Percentiles rank a stretch among this genome's conserved stretches.
These are phyloP conservation scores for Ooceraea biroi DNA, from an alignment of 1,140 invertebrate genomes.

Conservation along the genomic window DNA sequence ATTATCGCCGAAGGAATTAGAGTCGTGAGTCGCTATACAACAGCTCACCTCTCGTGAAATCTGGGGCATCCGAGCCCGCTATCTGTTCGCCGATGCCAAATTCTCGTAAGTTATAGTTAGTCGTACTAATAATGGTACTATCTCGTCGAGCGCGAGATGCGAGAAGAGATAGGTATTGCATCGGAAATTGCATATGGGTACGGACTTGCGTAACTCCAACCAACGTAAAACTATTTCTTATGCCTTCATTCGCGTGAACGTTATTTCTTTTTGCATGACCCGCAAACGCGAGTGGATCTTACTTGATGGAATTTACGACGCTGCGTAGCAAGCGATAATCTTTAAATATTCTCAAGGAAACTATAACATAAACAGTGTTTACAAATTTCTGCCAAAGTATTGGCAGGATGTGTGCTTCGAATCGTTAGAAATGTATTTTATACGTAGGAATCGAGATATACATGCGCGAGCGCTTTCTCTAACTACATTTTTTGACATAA, in stretches of 20 bases:
- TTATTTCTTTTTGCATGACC: neutral
- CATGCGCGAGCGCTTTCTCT: neutral
- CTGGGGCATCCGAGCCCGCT: conserved; percentile 40
- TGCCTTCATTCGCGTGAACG: neutral
- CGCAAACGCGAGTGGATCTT: neutral
- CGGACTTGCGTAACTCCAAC: conserved; percentile 26
- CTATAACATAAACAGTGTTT: neutral
- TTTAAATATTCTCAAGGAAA: neutral
- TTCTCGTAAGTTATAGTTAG: conserved; percentile 47
- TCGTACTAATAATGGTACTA: conserved; percentile 47
- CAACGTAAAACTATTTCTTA: conserved; percentile 30
- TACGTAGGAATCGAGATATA: neutral
- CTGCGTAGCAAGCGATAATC: neutral
- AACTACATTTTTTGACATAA: conserved; percentile 8
- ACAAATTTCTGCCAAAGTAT: neutral
- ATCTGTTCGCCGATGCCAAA: conserved; percentile 55
- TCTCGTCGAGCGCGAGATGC: neutral
- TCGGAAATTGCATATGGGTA: conserved; percentile 25
- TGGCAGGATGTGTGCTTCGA: neutral
- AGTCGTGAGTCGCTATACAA: neutral
- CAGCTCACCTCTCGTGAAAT: conserved; percentile 12
- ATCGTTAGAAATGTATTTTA: neutral
- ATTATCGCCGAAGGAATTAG: conserved; percentile 38
- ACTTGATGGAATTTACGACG: no score
- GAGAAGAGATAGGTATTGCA: neutral